phyloP scores from a whole-genome alignment of 2,797 vertebrate genomes.

The Muscicapa comitata region DNA sequence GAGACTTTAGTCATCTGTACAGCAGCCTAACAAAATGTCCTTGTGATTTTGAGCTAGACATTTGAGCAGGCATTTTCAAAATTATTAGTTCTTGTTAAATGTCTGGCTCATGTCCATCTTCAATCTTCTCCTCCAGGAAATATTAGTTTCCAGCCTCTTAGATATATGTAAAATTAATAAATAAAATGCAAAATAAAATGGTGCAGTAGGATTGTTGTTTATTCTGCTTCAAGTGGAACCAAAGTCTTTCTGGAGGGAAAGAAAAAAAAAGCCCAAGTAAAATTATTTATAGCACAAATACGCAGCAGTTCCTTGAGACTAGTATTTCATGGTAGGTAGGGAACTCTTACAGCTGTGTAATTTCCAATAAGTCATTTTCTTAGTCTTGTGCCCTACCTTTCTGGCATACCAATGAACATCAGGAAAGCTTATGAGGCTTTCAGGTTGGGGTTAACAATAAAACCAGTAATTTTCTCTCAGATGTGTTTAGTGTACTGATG shows the following conservation, averaged over 20 bases:
- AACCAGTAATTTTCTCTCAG: background rate
- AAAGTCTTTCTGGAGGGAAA: background rate
- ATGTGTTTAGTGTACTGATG: background rate
- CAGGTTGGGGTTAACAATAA: background rate
- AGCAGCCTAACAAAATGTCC: background rate
- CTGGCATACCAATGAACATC: background rate
- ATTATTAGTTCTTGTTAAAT: background rate
- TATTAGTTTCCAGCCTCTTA: background rate
- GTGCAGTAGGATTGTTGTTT: background rate
- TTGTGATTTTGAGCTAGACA: background rate
- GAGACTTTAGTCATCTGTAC: background rate
- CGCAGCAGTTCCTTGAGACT: background rate
- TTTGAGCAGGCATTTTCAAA: background rate
- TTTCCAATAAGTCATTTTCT: constrained; percentile 15
- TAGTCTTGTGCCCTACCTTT: background rate
- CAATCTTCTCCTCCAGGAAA: background rate
- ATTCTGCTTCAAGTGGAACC: constrained; percentile 4
- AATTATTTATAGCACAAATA: constrained; percentile 4
- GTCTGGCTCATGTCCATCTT: background rate
- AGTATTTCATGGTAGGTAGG: background rate
- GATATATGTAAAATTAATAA: background rate
- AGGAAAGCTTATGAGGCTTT: background rate
- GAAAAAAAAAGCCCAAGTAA: background rate
- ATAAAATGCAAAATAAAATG: background rate
- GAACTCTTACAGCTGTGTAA: background rate